Base-by-base conservation (phyloP, 2,888 invertebrate genomes). In the Tridacna crocea region DNA sequence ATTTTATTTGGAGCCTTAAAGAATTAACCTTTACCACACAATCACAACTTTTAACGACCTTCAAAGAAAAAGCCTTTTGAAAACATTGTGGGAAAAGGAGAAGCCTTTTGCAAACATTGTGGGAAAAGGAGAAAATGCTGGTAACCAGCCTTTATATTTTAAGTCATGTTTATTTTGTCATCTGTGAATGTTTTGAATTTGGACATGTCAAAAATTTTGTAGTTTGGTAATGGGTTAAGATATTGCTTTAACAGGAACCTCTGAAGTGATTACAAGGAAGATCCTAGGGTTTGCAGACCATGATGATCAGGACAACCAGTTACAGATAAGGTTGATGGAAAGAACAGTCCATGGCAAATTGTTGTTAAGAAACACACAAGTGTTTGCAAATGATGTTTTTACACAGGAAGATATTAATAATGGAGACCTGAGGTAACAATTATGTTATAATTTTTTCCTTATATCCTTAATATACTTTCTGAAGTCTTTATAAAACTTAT, bases 341-440 rank as follows among this genome's bases (percentile, higher is more conserved):
- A 79, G 80, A 27, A 88, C 90, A 17, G 80, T 83, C 10, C 89
- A 92, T 83, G 93, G 93, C 10, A 87, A 87, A 77, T 79, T 93
- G 72, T 74, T 89, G 75, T 81, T 89, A 27, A 85, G 82, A 27
- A 80, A 79, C n/a, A 77, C 75, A 70, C 83, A 83, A 61, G 82
- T 90, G n/a, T 46, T 87, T 66, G 75, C 70, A 48, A 77, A 77
- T 47, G 92, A 91, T 36, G 84, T 85, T 19, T 92, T 93, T 70
- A 90, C 90, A 46, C 93, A 93, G 81, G 85, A 79, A 11, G 92
- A 92, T 73, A 90, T 93, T 68, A 92, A 92, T 79, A 83, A 84
- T 24, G 86, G 88, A 15, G 72, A 82, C 51, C 80, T 93, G 46
- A 91, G 92, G 93, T 92, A 80, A 68, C 51, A 3, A 55, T 55